Base-by-base conservation (phyloP, 2,113 vertebrate genomes). In the Aphyosemion australe region DNA sequence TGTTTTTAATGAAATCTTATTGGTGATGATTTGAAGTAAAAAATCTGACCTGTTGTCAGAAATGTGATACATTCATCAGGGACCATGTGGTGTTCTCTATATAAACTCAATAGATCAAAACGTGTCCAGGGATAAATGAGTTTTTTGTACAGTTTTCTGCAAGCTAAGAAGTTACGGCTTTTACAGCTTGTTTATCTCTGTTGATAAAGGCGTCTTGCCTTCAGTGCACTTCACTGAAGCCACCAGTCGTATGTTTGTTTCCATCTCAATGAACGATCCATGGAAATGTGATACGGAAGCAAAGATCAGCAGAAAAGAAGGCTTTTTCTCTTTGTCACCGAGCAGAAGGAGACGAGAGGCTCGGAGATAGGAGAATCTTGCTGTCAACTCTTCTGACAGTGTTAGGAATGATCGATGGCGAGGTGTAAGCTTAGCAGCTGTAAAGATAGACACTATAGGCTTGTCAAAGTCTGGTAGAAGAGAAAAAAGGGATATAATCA, bases 381-480 rank as follows among this genome's bases (percentile, higher is more conserved):
- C 80, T 79, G 85, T 82, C 78, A 83, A 77, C 51, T 72, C 57
- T 52, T 80, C 52, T 78, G 74, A 83, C 84, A 80, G 65, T 12
- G 53, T 65, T 37, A 13, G 50, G 20, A 49, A 69, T 86, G 89
- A 87, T 87, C 43, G 76, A 88, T 87, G 83, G 67, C 1, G 32
- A 79, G 80, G 72, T 74, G 72, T 76, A 49, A 78, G 72, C 74
- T 75, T 74, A 78, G 75, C 68, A 64, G 37, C 62, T 2, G 21
- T 57, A 66, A 71, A 73, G 83, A 79, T 65, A 69, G 69, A 65
- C 64, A 65, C 63, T 69, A 61, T 56, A 32, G 54, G 74, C 49
- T 13, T 32, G 48, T 82, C 58, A 63, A 16, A 5, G 52, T 3
- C 34, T 37, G 34, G 7, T 1, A 10, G 49, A 61, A 13, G 52